Evolutionary conservation across 2,888 invertebrate species (phyloP), one percentile per base, ranked within the genome.

Genomic region (Schizotus pectinicornis): DNA sequence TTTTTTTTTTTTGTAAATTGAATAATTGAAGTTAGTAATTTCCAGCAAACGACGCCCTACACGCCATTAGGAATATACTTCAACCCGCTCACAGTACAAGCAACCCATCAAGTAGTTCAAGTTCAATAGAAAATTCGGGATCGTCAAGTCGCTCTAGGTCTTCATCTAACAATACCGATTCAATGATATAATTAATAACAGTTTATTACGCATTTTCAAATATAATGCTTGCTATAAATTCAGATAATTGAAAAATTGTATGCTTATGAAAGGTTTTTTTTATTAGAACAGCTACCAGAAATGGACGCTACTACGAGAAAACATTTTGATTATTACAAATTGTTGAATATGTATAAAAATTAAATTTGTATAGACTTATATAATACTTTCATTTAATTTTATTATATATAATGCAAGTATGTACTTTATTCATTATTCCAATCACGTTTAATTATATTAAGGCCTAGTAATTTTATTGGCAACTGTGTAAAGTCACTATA

Each of bases 171-270:
- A 45, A 68, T 48, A 66, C 65, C 46, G 69, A 70, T 61, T 68
- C 67, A 41, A 59, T 63, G 50, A 66, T 70, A 65, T 70, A 67
- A 68, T 42, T 35, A 48, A 53, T 54, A 56, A 43, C 34, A 46
- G 46, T 54, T 59, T 37, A 41, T 43, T n/a, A 48, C 35, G 31
- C 22, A 54, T 33, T 50, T 59, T 54, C 50, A 55, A 42, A 47
- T 60, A 51, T 50, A 50, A 41, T 31, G 55, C 59, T 55, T 54
- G 59, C 54, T 59, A 45, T 51, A 6, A n/a, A 45, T 22, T 52
- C 14, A 34, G 30, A 8, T 49, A 9, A 36, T 51, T 14, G 30
- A 39, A 38, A 22, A 22, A 22, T 22, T 22, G 22, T 14, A 47
- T 48, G 46, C 45, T 59, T 59, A 13, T 49, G 22, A 53, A 51